Evolutionary conservation across 2,113 vertebrate genomes (phyloP).

Genomic region (Carassius gibelio): DNA sequence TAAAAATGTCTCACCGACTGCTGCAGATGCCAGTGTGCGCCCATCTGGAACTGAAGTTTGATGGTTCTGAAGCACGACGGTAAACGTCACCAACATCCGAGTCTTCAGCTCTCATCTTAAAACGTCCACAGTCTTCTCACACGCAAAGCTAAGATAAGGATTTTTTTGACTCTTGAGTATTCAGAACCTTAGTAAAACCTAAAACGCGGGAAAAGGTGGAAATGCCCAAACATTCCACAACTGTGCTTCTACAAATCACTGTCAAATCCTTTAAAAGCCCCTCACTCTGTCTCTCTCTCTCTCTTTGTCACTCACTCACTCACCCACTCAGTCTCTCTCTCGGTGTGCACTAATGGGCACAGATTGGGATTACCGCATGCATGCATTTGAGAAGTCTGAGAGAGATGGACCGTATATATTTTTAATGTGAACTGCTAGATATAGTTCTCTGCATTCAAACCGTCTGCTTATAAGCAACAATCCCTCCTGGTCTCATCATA

Average conservation of each 20-base stretch:
- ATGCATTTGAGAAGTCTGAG: conserved; percentile 71
- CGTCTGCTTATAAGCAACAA: conserved; percentile 11
- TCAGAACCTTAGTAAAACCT: conserved; percentile 41
- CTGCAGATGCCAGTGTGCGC: conserved; percentile 35
- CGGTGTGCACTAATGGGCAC: conserved; percentile 69
- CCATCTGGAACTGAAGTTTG: conserved; percentile 58
- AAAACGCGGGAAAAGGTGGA: conserved; percentile 53
- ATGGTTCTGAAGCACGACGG: conserved; percentile 50
- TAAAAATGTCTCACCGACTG: conserved; percentile 19
- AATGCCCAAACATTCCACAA: conserved; percentile 69
- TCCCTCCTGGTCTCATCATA: conserved; percentile 62
- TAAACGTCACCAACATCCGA: conserved; percentile 54
- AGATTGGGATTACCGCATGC: conserved; percentile 79
- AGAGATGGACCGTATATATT: conserved; percentile 62
- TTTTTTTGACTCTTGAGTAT: conserved; percentile 28
- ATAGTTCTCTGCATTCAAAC: conserved; percentile 20
- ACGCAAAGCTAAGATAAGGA: conserved; percentile 41
- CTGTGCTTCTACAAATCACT: conserved; percentile 77
- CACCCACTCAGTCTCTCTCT: conserved; percentile 44
- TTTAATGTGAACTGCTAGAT: conserved; percentile 50
- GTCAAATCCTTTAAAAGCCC: conserved; percentile 82
- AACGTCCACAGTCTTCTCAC: conserved; percentile 47
- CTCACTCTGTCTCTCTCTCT: conserved; percentile 22
- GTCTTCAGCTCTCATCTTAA: conserved; percentile 69
- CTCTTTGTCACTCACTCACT: background rate